Base-by-base conservation (phyloP, 2,113 vertebrate species). In the Apodemus speciosus region DNA sequence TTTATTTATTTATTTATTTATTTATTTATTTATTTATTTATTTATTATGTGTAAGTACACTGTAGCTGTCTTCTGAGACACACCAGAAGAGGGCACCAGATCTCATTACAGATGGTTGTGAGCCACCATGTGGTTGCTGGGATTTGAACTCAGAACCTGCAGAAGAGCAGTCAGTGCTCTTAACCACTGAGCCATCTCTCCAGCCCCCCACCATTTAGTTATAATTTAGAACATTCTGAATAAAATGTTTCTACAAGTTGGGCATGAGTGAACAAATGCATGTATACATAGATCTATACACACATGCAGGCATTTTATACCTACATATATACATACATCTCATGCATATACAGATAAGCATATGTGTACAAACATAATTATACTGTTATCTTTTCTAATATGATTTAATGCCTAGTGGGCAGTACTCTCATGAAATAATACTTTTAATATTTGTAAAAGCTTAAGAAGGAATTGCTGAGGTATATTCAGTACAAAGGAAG, bases 371-470 rank as follows among this genome's bases (percentile, higher is more conserved):
- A 40, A 18, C 79, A 43, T 30, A 30, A 43, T 71, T 27, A n/a
- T 49, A 46, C 4, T 11, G 0, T 80, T 80, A 66, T 88, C 16
- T 68, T 81, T 18, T 18, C 2, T 60, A 43, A 0, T 3, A 0
- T 80, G 49, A 23, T 56, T 76, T 91, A 77, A 20, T 27, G 58
- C 35, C 6, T 87, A 88, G 2, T 81, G 21, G 20, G 14, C 5
- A 69, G 85, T 71, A 10, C 30, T 85, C 30, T 49, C 7, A 75
- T 18, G 35, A 53, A 68, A 86, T 46, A 16, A 15, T 51, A 56
- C 51, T 43, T 35, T 91, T 88, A 30, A 71, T n/a, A 25, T 77
- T 95, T 66, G 38, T 72, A 13, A 85, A 71, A 80, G 46, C 1
- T 6, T 81, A 43, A 32, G 46, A 81, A 56, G 8, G 1, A 71